These are phyloP conservation scores for Probosciger aterrimus DNA, from an alignment of 2,113 vertebrate genomes.

Conservation along the genomic window DNA sequence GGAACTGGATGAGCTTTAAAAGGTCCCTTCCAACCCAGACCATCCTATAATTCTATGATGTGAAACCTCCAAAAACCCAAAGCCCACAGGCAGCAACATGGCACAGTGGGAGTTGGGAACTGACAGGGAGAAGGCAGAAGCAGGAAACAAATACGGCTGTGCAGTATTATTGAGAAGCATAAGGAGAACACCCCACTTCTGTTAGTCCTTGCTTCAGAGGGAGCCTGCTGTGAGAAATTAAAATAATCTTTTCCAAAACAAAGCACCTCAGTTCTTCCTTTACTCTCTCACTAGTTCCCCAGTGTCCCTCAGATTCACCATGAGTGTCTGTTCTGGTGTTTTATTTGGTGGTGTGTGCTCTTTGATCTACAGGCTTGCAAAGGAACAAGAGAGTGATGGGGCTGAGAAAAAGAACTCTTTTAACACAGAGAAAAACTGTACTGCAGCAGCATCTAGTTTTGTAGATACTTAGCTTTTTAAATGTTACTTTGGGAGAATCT, in stretches of 20 bases:
- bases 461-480: background rate
- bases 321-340: background rate
- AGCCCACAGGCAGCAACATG: background rate
- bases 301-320: background rate
- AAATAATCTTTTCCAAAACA: background rate
- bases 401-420: background rate
- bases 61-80: background rate
- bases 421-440: background rate
- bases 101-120: background rate
- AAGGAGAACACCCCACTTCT: background rate
- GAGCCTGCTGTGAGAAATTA: background rate
- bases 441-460: background rate
- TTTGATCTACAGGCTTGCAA: conserved; percentile 12
- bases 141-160: background rate
- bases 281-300: background rate
- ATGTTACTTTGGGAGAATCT: background rate
- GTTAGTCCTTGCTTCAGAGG: background rate
- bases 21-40: background rate
- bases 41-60: background rate
- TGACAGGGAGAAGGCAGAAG: background rate
- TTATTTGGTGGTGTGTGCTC: background rate
- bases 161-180: background rate
- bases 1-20: background rate
- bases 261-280: background rate
- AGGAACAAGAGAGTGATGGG: background rate